A percentile compares a stretch with the other conserved stretches of the same genome.
Conservation (phyloP, 2,797 vertebrate genomes). For the Odontamblyopus rebecca region DNA sequence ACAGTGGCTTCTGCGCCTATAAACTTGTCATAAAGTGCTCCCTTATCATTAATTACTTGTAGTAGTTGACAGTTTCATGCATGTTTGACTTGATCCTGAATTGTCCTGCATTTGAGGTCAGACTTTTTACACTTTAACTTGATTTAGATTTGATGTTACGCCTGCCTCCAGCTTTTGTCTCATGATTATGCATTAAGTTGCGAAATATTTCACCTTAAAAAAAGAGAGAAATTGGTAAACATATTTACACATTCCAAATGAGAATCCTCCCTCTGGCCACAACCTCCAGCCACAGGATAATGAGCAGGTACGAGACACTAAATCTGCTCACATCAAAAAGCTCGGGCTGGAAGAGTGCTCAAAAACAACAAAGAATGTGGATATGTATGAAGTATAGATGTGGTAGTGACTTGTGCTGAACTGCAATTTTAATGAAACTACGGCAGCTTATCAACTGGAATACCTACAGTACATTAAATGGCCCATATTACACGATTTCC, state of each 20-base stretch:
- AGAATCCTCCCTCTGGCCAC: slow-evolving; percentile 10
- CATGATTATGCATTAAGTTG: neutral
- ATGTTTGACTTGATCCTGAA: too few relatives aligned
- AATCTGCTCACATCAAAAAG: slow-evolving; percentile 6
- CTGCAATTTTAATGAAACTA: slow-evolving; percentile 50
- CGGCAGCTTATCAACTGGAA: slow-evolving; percentile 45
- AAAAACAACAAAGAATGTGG: slow-evolving; percentile 7
- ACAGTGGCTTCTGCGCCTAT: too few relatives aligned
- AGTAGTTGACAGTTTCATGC: too few relatives aligned
- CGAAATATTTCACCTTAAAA: neutral
- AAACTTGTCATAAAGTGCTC: too few relatives aligned
- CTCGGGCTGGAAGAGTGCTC: neutral
- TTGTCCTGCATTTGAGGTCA: too few relatives aligned
- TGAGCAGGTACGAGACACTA: slow-evolving; percentile 23
- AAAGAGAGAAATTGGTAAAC: neutral
- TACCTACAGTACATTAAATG: slow-evolving; percentile 28
- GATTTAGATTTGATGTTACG: neutral
- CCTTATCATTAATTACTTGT: too few relatives aligned
- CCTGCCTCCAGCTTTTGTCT: too few relatives aligned
- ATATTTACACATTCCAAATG: neutral
- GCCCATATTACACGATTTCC: too few relatives aligned
- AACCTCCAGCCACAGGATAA: slow-evolving; percentile 11
- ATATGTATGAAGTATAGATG: neutral
- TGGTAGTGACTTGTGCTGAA: slow-evolving; percentile 8
- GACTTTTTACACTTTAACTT: too few relatives aligned